phyloP scores from a whole-genome alignment of 2,113 vertebrate genomes.

The Ibidorhyncha struthersii region DNA sequence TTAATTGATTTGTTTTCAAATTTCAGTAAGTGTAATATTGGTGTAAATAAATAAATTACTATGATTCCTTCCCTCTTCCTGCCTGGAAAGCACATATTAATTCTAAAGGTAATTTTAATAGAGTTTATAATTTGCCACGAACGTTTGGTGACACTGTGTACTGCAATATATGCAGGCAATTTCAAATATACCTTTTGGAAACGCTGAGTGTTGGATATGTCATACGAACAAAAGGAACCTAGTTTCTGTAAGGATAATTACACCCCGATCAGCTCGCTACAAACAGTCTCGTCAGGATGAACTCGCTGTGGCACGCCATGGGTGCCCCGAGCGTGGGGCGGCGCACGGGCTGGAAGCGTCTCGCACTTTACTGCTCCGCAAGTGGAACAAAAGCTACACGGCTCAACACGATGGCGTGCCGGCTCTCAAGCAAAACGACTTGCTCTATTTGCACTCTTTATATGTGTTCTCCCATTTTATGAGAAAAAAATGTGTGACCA shows the following conservation, averaged over 20 bases:
- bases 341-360: not conserved
- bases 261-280: not conserved
- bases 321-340: too few relatives aligned
- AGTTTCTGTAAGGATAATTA: not conserved
- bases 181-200: not conserved
- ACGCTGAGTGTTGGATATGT: accelerated
- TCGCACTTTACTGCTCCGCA: not conserved
- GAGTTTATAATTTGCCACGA: not conserved
- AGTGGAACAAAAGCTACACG: not conserved
- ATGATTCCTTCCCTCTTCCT: not conserved
- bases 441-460: not conserved
- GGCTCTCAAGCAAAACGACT: too few relatives aligned
- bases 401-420: accelerated
- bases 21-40: not conserved
- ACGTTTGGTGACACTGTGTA: not conserved
- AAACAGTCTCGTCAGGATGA: too few relatives aligned
- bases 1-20: not conserved
- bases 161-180: not conserved
- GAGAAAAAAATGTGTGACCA: too few relatives aligned
- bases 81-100: not conserved
- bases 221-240: accelerated
- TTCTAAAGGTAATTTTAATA: not conserved
- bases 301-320: too few relatives aligned
- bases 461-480: too few relatives aligned
- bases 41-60: not conserved